A percentile compares a stretch with the other conserved stretches of the same genome.
Conservation (phyloP, 2,113 vertebrate genomes). For the Strigops habroptila region DNA sequence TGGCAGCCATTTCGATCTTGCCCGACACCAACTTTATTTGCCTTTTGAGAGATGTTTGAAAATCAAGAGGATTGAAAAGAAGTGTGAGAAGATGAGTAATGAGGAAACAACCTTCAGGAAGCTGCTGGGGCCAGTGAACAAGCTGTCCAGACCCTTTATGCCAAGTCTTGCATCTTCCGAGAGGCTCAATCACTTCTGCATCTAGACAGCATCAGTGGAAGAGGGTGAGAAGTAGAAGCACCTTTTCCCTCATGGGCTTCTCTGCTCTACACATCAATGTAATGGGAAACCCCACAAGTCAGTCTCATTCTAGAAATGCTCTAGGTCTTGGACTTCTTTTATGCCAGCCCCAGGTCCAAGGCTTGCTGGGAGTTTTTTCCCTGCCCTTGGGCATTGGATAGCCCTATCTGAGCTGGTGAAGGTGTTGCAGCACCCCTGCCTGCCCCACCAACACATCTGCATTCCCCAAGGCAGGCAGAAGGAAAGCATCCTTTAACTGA, state of each 20-base stretch:
- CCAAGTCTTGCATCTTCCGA: rapidly evolving
- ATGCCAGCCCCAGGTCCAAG: neutral
- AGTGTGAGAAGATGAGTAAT: neutral
- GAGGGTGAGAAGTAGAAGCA: neutral
- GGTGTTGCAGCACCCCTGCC: rapidly evolving
- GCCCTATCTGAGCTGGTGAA: neutral
- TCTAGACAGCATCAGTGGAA: neutral
- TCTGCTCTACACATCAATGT: neutral
- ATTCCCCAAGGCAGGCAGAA: rapidly evolving
- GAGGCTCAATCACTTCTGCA: neutral
- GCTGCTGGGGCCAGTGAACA: neutral
- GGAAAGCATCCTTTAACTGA: neutral
- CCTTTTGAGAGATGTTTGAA: neutral
- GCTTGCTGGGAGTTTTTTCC: neutral
- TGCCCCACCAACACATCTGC: neutral
- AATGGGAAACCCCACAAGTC: rapidly evolving
- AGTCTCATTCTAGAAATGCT: neutral
- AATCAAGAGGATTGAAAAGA: neutral
- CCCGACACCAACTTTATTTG: neutral
- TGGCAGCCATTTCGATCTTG: neutral
- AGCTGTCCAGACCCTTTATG: neutral
- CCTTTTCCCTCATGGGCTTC: neutral
- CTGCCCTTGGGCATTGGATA: neutral
- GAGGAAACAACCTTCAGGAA: neutral
- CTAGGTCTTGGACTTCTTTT: neutral